Evolutionary conservation across 92 coral and sea anemone species (phyloP).

Genomic region (Actinostola sp.): DNA sequence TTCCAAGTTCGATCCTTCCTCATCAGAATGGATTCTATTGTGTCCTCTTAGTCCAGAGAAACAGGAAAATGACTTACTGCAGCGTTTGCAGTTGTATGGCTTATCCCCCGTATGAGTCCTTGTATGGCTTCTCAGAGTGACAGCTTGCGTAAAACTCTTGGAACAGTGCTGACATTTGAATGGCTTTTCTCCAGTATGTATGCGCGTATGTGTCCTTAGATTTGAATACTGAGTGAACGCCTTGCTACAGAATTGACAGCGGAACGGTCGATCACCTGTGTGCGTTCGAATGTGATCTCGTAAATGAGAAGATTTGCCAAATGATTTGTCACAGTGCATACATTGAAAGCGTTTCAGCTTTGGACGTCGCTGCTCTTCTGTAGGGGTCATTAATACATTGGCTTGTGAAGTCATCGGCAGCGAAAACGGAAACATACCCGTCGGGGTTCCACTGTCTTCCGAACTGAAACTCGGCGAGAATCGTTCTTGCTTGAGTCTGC

Average conservation of each 20-base stretch:
- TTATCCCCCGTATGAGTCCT: constrained; percentile 96
- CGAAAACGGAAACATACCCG: constrained; percentile 68
- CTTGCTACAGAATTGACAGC: constrained; percentile 94
- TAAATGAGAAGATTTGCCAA: constrained; percentile 98
- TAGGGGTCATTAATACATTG: constrained; percentile 50
- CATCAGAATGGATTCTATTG: constrained; percentile 83
- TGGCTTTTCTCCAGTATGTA: constrained; percentile 98
- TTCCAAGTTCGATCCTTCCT: constrained; percentile 45
- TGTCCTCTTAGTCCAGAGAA: constrained; percentile 98
- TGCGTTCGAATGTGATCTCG: constrained; percentile 99
- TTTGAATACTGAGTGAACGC: constrained; percentile 98
- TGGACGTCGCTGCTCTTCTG: constrained; percentile 74
- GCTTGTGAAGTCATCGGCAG: constrained; percentile 72
- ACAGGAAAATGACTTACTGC: constrained; percentile 94
- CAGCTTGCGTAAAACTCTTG: constrained; percentile 98
- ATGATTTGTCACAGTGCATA: constrained; percentile 97
- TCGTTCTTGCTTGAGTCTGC: constrained; percentile 71
- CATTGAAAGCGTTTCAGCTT: constrained; percentile 97
- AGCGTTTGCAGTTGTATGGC: constrained; percentile 89
- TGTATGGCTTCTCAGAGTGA: constrained; percentile 97
- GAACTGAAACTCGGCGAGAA: constrained; percentile 66
- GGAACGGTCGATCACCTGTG: constrained; percentile 97
- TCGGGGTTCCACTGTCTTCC: constrained; percentile 42
- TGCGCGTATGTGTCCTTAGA: constrained; percentile 95
- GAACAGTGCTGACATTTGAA: constrained; percentile 92